phyloP scores from a whole-genome alignment of 2,113 vertebrate species.

The Delphinapterus leucas region DNA sequence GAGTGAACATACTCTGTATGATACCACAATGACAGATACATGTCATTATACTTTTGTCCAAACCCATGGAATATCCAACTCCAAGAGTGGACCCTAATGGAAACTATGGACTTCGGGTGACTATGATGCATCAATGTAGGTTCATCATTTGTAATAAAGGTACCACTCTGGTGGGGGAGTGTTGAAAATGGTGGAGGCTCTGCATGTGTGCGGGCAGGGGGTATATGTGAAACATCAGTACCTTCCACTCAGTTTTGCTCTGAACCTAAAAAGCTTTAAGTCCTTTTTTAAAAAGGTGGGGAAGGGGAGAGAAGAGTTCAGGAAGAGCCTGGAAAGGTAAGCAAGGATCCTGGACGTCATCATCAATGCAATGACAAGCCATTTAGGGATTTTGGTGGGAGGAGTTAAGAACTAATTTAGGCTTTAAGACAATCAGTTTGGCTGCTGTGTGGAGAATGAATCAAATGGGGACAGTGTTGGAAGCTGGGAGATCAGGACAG shows the following conservation, averaged over 20 bases:
- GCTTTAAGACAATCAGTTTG: not conserved
- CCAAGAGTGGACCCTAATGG: not conserved
- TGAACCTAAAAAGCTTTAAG: not conserved
- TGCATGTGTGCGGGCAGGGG: fast-evolving
- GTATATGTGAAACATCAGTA: not conserved
- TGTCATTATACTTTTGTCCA: not conserved
- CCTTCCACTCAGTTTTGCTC: not conserved
- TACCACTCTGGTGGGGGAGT: no score
- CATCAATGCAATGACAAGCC: not conserved
- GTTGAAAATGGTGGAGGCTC: no score
- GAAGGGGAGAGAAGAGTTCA: no score
- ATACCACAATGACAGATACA: not conserved
- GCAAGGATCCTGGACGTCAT: not conserved
- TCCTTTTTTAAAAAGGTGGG: not conserved
- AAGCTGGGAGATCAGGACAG: not conserved
- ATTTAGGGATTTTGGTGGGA: no score
- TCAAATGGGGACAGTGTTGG: not conserved
- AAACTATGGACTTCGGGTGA: not conserved
- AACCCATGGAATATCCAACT: not conserved
- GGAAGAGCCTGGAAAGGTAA: not conserved
- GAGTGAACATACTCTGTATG: not conserved
- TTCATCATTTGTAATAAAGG: not conserved
- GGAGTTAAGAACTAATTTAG: not conserved
- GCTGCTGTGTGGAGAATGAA: not conserved
- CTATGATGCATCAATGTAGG: not conserved